phyloP scores from a whole-genome alignment of 53 echinoderm and acorn worm genomes.

The Mesocentrotus franciscanus region DNA sequence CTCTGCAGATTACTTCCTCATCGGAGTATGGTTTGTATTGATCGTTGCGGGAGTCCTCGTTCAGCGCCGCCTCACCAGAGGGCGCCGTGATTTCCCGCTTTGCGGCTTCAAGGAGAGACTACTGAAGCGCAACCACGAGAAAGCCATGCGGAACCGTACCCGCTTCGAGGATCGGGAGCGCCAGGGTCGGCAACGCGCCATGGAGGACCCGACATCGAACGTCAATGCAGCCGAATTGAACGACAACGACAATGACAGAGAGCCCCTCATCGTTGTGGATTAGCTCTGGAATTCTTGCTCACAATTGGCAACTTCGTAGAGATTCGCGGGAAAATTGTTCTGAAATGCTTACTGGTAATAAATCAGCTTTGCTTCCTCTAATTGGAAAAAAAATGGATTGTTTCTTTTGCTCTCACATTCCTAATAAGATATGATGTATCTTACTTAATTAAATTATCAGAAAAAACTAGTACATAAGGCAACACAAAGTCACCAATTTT shows the following conservation, averaged over 20 bases:
- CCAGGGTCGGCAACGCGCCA: not conserved
- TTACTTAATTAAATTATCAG: too few relatives aligned
- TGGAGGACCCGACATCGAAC: not conserved
- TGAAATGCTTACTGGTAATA: not conserved
- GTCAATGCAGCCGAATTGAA: not conserved
- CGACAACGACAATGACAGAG: constrained; percentile 22
- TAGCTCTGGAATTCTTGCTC: not conserved
- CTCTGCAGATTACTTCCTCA: constrained; percentile 75
- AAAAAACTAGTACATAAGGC: too few relatives aligned
- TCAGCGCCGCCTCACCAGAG: constrained; percentile 73
- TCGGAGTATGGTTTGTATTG: constrained; percentile 72
- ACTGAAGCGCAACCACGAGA: constrained; percentile 38
- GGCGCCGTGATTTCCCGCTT: constrained; percentile 78
- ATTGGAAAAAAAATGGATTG: not conserved
- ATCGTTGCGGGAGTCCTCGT: constrained; percentile 69
- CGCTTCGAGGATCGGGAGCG: not conserved
- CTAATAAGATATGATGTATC: too few relatives aligned
- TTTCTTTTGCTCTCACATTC: too few relatives aligned
- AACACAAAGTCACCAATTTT: too few relatives aligned
- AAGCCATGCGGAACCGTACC: not conserved
- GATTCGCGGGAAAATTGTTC: too few relatives aligned
- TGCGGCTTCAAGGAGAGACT: constrained; percentile 76
- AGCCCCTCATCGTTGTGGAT: not conserved
- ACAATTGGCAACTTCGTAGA: not conserved
- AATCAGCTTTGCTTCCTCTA: not conserved